Percentiles rank a stretch among this genome's conserved stretches.
Evolutionary conservation across 1,140 invertebrate genomes (phyloP).

Genomic region (Venustaconcha ellipsiformis): DNA sequence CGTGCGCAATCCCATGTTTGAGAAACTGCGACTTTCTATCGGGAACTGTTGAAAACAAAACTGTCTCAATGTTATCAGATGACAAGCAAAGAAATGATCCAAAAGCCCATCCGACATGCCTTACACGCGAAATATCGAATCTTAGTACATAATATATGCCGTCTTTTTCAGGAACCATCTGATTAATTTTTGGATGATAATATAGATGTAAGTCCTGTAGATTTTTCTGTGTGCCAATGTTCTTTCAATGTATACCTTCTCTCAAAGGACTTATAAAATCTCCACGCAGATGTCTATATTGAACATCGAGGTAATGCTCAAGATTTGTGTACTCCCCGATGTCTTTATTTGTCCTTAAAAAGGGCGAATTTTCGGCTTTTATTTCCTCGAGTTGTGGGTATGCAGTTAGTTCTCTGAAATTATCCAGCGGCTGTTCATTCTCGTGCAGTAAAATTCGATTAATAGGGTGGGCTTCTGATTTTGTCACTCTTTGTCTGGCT

Average conservation of each 20-base stretch:
- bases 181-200: constrained; percentile 20
- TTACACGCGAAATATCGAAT: constrained; percentile 41
- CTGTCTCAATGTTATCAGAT: constrained; percentile 75
- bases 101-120: constrained; percentile 64
- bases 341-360: constrained; percentile 74
- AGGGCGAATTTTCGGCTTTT: constrained; percentile 47
- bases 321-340: constrained; percentile 74
- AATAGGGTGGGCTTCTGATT: too few relatives aligned
- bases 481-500: too few relatives aligned
- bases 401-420: constrained; percentile 52
- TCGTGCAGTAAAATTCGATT: too few relatives aligned
- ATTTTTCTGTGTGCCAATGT: neutral
- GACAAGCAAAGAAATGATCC: constrained; percentile 80
- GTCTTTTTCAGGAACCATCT: neutral
- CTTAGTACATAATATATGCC: constrained; percentile 28
- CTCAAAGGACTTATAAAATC: constrained; percentile 71
- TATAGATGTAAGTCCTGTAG: constrained; percentile 41
- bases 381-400: constrained; percentile 54
- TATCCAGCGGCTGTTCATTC: constrained; percentile 40
- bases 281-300: constrained; percentile 81
- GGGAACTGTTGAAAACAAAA: constrained; percentile 77
- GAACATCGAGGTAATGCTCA: constrained; percentile 82
- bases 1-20: constrained; percentile 5
- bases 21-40: constrained; percentile 68
- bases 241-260: constrained; percentile 51